Evolutionary conservation across 2,888 invertebrate species (phyloP).

Genomic region (Cataglyphis cursor): DNA sequence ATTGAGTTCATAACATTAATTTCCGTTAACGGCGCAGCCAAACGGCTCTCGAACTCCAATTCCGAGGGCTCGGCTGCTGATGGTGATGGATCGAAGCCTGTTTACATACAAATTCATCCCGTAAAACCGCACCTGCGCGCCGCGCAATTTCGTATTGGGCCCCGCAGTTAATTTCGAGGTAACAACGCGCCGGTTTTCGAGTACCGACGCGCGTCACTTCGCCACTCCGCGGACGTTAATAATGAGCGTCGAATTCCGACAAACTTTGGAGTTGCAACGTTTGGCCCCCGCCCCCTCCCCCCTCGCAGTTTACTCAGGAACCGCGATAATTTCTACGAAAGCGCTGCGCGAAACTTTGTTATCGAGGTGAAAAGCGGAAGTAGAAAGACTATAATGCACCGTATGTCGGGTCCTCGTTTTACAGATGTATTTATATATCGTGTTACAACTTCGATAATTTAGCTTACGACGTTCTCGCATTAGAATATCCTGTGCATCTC

Average conservation of each 20-base stretch:
- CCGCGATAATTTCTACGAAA: constrained; percentile 51
- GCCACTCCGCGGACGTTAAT: constrained; percentile 50
- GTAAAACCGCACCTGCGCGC: constrained; percentile 73
- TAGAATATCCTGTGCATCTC: neutral
- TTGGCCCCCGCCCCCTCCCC: neutral
- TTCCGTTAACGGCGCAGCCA: constrained; percentile 67
- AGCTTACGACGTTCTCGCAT: constrained; percentile 9
- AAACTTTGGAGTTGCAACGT: constrained; percentile 51
- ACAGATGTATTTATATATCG: constrained; percentile 7
- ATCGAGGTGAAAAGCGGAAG: constrained; percentile 32
- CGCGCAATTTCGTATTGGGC: constrained; percentile 62
- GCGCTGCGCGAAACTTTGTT: constrained; percentile 36
- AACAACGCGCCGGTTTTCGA: constrained; percentile 60
- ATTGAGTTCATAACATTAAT: constrained; percentile 77
- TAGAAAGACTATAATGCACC: constrained; percentile 44
- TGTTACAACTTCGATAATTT: constrained; percentile 36
- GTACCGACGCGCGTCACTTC: constrained; percentile 51
- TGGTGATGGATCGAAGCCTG: constrained; percentile 73
- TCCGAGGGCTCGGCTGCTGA: constrained; percentile 57
- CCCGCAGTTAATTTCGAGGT: constrained; percentile 71
- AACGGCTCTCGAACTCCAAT: constrained; percentile 65
- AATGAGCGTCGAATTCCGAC: constrained; percentile 65
- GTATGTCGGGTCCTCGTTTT: constrained; percentile 13
- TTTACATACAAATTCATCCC: constrained; percentile 76
- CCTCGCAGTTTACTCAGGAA: constrained; percentile 40